Conservation (phyloP, 2,888 invertebrate genomes). For the Eupithecia abbreviata region DNA sequence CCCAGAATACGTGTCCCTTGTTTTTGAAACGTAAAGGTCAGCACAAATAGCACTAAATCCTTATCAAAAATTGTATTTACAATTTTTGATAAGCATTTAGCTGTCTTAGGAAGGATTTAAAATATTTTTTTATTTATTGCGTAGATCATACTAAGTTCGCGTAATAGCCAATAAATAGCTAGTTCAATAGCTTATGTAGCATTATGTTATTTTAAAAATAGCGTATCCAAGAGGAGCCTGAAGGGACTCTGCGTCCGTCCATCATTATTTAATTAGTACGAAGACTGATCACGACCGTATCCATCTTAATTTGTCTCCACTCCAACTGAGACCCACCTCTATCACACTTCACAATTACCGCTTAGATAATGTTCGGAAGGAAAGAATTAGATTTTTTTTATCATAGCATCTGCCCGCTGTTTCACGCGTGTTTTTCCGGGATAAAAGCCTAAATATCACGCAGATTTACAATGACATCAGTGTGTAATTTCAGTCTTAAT, state of each 20-base stretch:
- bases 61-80: too few relatives aligned
- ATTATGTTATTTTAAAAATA: not conserved
- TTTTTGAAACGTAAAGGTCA: too few relatives aligned
- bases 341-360: conserved; percentile 17
- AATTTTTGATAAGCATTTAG: too few relatives aligned
- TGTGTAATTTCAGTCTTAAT: not conserved
- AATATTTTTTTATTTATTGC: too few relatives aligned
- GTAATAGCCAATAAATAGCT: not conserved
- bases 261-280: conserved; percentile 45
- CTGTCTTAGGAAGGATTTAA: too few relatives aligned
- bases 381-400: not conserved
- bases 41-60: too few relatives aligned
- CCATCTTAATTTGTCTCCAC: conserved; percentile 46
- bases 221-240: conserved; percentile 13
- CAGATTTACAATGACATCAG: not conserved
- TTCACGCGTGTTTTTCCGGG: not conserved
- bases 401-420: not conserved
- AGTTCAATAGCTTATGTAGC: not conserved
- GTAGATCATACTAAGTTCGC: too few relatives aligned
- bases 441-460: not conserved
- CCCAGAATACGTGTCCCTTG: too few relatives aligned
- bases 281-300: conserved; percentile 36
- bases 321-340: conserved; percentile 20
- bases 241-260: conserved; percentile 8
- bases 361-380: not conserved